Conservation (phyloP, 2,888 invertebrate species). For the Lasioglossum lativentre region DNA sequence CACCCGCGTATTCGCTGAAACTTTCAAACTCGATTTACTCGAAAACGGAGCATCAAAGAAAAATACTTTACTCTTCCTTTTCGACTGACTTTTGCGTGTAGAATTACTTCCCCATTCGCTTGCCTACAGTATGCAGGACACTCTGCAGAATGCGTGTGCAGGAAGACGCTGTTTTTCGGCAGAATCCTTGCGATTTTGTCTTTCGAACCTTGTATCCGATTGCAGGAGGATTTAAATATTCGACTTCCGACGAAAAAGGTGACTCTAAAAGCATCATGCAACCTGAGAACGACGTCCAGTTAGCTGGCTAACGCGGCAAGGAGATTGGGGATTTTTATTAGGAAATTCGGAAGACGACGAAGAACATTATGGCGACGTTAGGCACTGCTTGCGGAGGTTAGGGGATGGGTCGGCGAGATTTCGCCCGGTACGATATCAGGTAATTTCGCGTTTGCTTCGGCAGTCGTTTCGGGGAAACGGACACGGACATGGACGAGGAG, state of each 20-base stretch:
- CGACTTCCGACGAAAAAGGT: background rate
- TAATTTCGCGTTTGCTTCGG: conserved; percentile 21
- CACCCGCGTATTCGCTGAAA: too few relatives aligned
- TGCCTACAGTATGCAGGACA: too few relatives aligned
- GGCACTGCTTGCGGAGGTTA: background rate
- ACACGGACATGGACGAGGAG: background rate
- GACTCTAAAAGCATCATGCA: background rate
- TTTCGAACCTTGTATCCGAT: background rate
- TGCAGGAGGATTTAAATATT: background rate
- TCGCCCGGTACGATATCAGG: background rate
- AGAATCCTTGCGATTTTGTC: too few relatives aligned
- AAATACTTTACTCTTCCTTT: too few relatives aligned
- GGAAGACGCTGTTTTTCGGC: too few relatives aligned
- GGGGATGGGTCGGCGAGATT: background rate
- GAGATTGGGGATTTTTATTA: background rate
- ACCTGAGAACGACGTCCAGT: background rate
- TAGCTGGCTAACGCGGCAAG: background rate
- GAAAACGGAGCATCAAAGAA: too few relatives aligned
- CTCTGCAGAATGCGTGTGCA: too few relatives aligned
- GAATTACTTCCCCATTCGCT: too few relatives aligned
- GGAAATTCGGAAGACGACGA: background rate
- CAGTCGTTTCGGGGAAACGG: conserved; percentile 1
- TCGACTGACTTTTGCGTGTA: too few relatives aligned
- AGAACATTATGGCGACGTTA: background rate
- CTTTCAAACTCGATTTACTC: too few relatives aligned